Evolutionary conservation across 2,888 invertebrate species (phyloP), one percentile per base, ranked within the genome.

Genomic region (Sphaerophoria taeniata): DNA sequence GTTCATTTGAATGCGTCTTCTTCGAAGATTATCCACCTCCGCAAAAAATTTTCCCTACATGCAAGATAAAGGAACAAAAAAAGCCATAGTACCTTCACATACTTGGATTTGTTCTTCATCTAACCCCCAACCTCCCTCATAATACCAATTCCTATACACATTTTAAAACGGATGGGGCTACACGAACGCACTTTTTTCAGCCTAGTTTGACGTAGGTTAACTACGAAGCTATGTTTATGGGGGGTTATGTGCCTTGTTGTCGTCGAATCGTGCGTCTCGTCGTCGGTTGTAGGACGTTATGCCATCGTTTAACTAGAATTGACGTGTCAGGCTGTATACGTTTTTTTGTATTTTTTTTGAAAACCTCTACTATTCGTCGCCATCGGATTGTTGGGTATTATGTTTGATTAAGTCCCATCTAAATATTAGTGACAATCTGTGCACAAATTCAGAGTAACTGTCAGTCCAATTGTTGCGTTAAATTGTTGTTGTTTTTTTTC

Each of bases 361-460:
- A 70, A 69, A 81, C 65, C 65, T 69, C 76, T 70, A 81, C 24
- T 24, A 85, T 85, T 85, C 81, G 81, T 77, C 73, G 70, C 72
- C 43, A 33, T 11, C n/a, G n/a, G 12, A 0, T 9, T 24, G 9
- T 49, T 3, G 7, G 80, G 63, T 73, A 81, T 85, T 85, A 85
- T 77, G 81, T 77, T 81, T 85, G 85, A 85, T 85, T 85, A 85
- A 85, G 85, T 73, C 81, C 73, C 76, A 73, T 85, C 81, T 81
- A 77, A 81, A 85, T 85, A 85, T 85, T 85, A 76, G 85, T 85
- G 85, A 74, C 85, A 76, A 80, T 80, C 80, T 76, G 76, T 81
- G 73, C 70, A 85, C 85, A 80, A 81, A 85, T 60, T 81, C 58
- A 76, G 49, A 47, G 56, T 55, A 81, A 78, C 71, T 73, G 72